phyloP scores from a whole-genome alignment of 2,888 invertebrate species.

The Abrostola triplasia region DNA sequence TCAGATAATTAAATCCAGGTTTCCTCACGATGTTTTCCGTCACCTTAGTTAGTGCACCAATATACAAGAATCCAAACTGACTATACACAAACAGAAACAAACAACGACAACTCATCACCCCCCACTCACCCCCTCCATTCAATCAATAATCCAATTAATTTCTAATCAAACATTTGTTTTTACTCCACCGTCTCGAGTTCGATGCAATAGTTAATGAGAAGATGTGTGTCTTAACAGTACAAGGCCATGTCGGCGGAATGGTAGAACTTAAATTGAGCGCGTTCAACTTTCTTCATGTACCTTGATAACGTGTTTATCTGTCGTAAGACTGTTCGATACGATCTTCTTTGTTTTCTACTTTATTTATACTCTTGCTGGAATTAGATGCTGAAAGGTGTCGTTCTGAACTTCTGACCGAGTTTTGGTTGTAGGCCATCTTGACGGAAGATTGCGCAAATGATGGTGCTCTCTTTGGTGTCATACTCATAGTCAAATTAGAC shows the following conservation, averaged over 20 bases:
- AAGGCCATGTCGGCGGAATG: constrained; percentile 16
- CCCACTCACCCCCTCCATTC: too few relatives aligned
- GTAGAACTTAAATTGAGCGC: constrained; percentile 53
- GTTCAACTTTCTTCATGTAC: constrained; percentile 47
- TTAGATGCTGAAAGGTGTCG: too few relatives aligned
- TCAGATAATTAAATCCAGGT: too few relatives aligned
- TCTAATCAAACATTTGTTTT: background rate
- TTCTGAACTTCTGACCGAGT: constrained; percentile 1
- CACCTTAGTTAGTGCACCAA: too few relatives aligned
- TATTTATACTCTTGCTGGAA: background rate
- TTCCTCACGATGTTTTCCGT: too few relatives aligned
- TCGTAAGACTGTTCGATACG: constrained; percentile 6
- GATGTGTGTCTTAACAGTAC: constrained; percentile 31
- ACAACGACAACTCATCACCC: too few relatives aligned
- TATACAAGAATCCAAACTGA: background rate
- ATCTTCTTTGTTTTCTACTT: constrained; percentile 14
- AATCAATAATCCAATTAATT: background rate
- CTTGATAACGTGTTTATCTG: constrained; percentile 36
- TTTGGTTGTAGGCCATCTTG: background rate
- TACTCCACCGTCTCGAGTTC: constrained; percentile 6
- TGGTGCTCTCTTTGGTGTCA: too few relatives aligned
- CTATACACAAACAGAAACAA: background rate
- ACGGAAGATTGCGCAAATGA: too few relatives aligned
- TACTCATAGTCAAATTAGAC: too few relatives aligned
- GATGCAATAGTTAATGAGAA: constrained; percentile 47